Conservation (phyloP, 2,888 invertebrate genomes). For the Argyresthia albistria region DNA sequence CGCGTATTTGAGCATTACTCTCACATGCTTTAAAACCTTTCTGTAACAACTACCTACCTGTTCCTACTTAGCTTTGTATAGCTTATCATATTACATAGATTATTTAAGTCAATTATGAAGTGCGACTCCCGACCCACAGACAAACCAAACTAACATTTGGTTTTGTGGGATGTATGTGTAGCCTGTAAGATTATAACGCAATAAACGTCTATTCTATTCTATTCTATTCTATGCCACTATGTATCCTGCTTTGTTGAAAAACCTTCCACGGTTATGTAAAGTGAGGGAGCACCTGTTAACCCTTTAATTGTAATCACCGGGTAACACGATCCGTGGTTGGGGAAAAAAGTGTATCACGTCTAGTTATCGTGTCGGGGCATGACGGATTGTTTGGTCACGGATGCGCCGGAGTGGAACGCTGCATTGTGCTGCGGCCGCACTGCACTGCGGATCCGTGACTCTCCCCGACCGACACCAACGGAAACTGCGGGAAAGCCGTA, state of each 20-base stretch:
- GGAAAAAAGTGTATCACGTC: constrained; percentile 17
- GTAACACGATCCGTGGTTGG: background rate
- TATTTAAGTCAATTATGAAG: too few species aligned
- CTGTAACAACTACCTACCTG: too few species aligned
- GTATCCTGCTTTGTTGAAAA: too few species aligned
- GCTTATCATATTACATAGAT: too few species aligned
- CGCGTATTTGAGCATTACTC: constrained; percentile 44
- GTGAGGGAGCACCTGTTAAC: background rate
- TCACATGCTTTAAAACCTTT: too few species aligned
- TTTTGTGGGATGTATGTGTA: too few species aligned
- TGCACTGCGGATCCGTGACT: constrained; percentile 31
- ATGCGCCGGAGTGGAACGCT: constrained; percentile 15
- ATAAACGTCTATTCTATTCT: too few species aligned
- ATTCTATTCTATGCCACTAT: too few species aligned
- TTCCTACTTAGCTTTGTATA: too few species aligned
- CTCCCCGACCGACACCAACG: constrained; percentile 19
- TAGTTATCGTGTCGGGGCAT: constrained; percentile 25
- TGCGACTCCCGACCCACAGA: too few species aligned
- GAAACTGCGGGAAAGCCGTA: constrained; percentile 41
- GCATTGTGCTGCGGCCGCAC: constrained; percentile 10
- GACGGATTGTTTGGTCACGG: constrained; percentile 24
- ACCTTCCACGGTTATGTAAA: background rate
- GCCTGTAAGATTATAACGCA: too few species aligned
- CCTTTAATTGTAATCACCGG: background rate
- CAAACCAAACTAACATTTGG: too few species aligned